Evolutionary conservation across 2,888 invertebrate species (phyloP), one percentile per base, ranked within the genome.

Genomic region (Perithous albicinctus): DNA sequence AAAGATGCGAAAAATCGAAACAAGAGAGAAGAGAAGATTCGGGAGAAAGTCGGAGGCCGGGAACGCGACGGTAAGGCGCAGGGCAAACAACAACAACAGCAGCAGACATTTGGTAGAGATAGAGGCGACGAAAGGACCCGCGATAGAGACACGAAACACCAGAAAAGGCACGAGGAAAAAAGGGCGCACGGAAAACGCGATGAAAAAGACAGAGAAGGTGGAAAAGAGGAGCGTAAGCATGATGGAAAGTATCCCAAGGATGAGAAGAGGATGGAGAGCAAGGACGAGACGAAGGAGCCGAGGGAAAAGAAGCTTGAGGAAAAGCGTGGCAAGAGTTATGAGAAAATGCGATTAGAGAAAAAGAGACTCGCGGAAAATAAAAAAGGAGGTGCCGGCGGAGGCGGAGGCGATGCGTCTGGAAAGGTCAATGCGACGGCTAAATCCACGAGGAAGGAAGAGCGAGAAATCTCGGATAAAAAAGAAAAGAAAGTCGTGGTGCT

Each of bases 281-380:
- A 88, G 15, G 90, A 92, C 32, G 90, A 90, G 10, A 66, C 67
- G 29, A 86, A 82, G 32, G 87, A 84, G 15, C 79, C 78, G 20
- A 90, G 85, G 75, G 91, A 91, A 32, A 85, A 87, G 59, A 92
- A 90, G 73, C 87, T 92, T 78, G 93, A 94, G 59, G 91, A 91
- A 32, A 93, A 93, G 85, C 93, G 93, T 46, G 93, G 93, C 35
- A 91, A 91, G 73, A 93, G 93, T 86, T 93, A 93, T 26, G 92
- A 92, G 69, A 93, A 92, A 86, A 92, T 92, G 92, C 86, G 92
- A 46, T 90, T 90, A 67, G 92, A 93, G 67, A 93, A 92, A 66
- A 91, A 89, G 70, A 89, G 90, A 84, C 78, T 92, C 1, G 89
- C 89, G 18, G 92, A 92, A 76, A 89, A 87, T 1, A 92, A 91